phyloP scores from a whole-genome alignment of 2,797 vertebrate genomes.

The Lepilemur septentrionalis region DNA sequence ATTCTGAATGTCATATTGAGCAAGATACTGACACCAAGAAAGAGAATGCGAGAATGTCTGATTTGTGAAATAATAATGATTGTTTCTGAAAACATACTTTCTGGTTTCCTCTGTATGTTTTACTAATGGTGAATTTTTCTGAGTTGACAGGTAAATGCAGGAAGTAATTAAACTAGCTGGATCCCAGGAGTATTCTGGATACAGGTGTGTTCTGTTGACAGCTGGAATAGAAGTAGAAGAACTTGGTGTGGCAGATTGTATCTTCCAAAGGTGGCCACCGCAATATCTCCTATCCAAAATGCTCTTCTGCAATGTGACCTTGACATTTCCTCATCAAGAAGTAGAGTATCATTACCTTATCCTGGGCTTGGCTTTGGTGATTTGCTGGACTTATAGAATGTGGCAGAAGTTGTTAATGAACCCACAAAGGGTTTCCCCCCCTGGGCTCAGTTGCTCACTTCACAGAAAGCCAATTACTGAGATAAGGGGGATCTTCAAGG shows the following conservation, averaged over 20 bases:
- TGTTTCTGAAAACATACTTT: background rate
- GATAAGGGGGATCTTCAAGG: background rate
- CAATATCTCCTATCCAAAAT: background rate
- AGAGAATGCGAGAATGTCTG: background rate
- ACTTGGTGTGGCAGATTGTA: background rate
- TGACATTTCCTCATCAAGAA: background rate
- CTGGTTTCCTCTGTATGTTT: background rate
- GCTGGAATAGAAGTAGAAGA: background rate
- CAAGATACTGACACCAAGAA: background rate
- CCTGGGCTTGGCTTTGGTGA: background rate
- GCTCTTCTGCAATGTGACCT: background rate
- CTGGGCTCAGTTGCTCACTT: background rate
- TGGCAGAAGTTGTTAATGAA: background rate
- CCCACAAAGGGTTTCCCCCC: background rate
- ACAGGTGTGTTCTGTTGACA: background rate
- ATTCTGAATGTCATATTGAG: background rate
- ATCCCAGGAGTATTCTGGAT: background rate
- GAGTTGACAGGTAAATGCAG: background rate
- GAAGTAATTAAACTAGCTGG: background rate
- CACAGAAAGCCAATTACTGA: background rate
- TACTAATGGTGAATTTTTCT: background rate
- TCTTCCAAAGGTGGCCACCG: background rate
- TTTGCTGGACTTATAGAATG: background rate
- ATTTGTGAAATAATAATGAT: background rate
- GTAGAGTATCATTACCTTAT: background rate